Conservation (phyloP, 2,888 invertebrate species). For the Microplitis manilae region DNA sequence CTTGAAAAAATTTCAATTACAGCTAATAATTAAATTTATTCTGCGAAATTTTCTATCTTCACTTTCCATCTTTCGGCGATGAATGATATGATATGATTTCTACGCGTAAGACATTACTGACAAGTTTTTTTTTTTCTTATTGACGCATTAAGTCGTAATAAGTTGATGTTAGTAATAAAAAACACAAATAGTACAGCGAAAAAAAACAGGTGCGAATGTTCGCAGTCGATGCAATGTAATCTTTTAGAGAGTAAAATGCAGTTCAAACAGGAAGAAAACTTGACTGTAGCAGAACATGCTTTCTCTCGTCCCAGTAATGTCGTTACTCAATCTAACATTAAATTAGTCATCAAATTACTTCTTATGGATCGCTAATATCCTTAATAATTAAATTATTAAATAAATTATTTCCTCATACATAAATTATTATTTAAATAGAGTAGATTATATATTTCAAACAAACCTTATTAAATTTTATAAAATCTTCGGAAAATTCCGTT, state of each 20-base stretch:
- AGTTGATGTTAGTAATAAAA: not conserved
- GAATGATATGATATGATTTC: not conserved
- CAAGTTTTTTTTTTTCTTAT: not conserved
- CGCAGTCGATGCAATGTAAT: slow-evolving; percentile 34
- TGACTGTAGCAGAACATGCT: slow-evolving; percentile 45
- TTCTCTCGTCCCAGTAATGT: slow-evolving; percentile 51
- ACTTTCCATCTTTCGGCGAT: no score
- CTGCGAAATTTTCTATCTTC: no score
- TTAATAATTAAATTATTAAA: not conserved
- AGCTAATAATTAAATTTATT: no score
- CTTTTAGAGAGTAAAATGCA: slow-evolving; percentile 51
- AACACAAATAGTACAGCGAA: not conserved
- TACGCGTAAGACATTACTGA: not conserved
- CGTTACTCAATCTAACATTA: slow-evolving; percentile 46
- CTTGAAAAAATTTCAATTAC: no score
- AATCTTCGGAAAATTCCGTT: not conserved
- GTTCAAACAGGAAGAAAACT: slow-evolving; percentile 56
- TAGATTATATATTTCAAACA: not conserved
- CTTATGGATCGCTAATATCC: slow-evolving; percentile 30
- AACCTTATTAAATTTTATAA: not conserved
- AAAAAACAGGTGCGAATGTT: not conserved
- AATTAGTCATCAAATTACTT: slow-evolving; percentile 35
- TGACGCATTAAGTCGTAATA: not conserved
- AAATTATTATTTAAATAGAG: not conserved
- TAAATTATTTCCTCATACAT: slow-evolving; percentile 20